Evolutionary conservation across 2,888 invertebrate genomes (phyloP), one percentile per base, ranked within the genome.

Genomic region (Germaria angustata): DNA sequence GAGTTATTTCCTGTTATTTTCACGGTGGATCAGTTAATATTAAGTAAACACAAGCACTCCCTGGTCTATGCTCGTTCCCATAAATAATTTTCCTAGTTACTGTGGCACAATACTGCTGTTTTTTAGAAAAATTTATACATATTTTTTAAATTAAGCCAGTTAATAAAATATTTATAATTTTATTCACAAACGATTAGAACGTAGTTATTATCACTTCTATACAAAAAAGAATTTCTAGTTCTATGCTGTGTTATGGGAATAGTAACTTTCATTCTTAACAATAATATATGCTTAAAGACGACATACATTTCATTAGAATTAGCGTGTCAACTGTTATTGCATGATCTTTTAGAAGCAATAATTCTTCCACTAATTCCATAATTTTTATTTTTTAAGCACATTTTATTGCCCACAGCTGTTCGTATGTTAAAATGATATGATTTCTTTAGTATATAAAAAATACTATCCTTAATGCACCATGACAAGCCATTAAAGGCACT

Each of bases 401-500:
- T 49, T 78, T 78, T 69, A 78, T 78, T 55, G 68, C 68, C 57
- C 57, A 78, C 73, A 77, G 77, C 72, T 68, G 81, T 73, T 77
- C 36, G 34, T 75, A 22, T 34, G n/a, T 34, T 51, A 69, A 61
- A 69, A 46, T 65, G 63, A 78, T 81, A 78, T 44, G 57, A 78
- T 81, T 73, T 68, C 46, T 36, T 36, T 15, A 51, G 7, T 34
- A 57, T 75, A 75, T 71, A 44, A 71, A 57, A 80, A 80, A 71
- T 65, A 65, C 34, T 65, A 80, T 80, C 41, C 24, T 41, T 65
- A 73, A 77, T 73, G 55, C 41, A 44, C 39, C 41, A 41, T 44
- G 68, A 68, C 61, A 66, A 68, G 72, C 24, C 55, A 46, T 77
- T 36, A 20, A 51, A 71, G n/a, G 15, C 8, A 32, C 6, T 44